Evolutionary conservation across 2,888 invertebrate species (phyloP), one percentile per base, ranked within the genome.

Genomic region (Desoria tigrina): DNA sequence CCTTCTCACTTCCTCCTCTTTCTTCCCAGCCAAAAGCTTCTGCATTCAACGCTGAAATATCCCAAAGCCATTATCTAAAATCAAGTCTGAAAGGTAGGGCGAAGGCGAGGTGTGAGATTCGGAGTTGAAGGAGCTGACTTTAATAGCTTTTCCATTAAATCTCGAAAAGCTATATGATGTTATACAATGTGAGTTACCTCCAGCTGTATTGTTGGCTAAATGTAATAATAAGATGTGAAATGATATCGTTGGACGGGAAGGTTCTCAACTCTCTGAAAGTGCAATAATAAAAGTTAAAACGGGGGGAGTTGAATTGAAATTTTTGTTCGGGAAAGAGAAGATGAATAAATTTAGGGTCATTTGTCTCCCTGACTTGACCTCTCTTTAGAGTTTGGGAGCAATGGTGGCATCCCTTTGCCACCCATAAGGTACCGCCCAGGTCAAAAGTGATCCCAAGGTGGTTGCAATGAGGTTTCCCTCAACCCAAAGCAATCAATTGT

Each of bases 351-450:
- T 66, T 65, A 28, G 57, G 67, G 53, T 67, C 67, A 70, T 70
- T 70, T 70, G 70, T 70, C 66, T 67, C 51, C 57, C 51, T 56
- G 37, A 65, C 56, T 65, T 70, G 70, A 70, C 70, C 70, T 63
- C 62, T 60, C 64, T 66, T 62, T 66, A 60, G 32, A 53, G 27
- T 42, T 42, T 51, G 42, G 62, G 57, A 61, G 69, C 61, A 63
- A 66, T 59, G 58, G 67, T 63, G 53, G 61, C 61, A 65, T 61
- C 67, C 66, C 64, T 70, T 64, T 64, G 64, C 73, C 73, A 71
- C 73, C 73, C 70, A 70, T 66, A 65, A 42, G 66, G 65, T 65
- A 73, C 73, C 73, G 73, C 73, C 73, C 73, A 71, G 71, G 73
- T 73, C 73, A 71, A 73, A 69, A 64, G 61, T 62, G 63, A 51